Percentiles rank a stretch among this genome's conserved stretches.
Evolutionary conservation across 2,797 vertebrate genomes (phyloP).

Genomic region (Lophotriccus pileatus): DNA sequence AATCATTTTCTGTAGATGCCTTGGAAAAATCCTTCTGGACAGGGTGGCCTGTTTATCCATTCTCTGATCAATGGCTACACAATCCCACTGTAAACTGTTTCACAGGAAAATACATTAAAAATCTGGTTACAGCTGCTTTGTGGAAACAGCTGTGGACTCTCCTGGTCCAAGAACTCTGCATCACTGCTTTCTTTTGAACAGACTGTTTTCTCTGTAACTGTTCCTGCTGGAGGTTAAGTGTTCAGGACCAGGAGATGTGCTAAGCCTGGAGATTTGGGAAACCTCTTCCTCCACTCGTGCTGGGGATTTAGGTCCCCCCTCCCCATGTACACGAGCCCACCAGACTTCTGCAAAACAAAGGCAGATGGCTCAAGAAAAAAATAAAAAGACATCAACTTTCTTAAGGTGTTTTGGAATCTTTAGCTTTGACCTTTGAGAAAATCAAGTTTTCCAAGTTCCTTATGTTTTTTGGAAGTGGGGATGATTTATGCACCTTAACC

Average conservation of each 20-base stretch:
- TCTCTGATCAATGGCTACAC: background rate
- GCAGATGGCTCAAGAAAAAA: background rate
- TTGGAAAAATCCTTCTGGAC: background rate
- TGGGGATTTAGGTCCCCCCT: background rate
- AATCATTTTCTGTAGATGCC: background rate
- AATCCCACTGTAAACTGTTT: background rate
- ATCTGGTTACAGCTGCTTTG: background rate
- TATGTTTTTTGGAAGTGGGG: background rate
- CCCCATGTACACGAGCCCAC: background rate
- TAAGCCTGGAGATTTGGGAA: background rate
- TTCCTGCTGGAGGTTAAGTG: background rate
- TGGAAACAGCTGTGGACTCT: background rate
- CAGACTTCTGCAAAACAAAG: slow-evolving; percentile 9
- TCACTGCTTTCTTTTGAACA: background rate
- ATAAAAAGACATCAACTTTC: rapidly evolving
- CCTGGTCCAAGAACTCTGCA: background rate
- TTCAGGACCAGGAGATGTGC: background rate
- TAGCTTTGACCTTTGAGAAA: background rate
- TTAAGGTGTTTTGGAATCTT: background rate
- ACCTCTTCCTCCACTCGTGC: background rate
- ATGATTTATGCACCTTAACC: background rate
- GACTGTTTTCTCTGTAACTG: background rate
- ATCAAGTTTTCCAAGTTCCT: background rate
- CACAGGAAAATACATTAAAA: background rate
- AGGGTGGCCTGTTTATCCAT: background rate